Base-by-base conservation (phyloP, 2,797 vertebrate species). In the Sebastolobus alascanus region DNA sequence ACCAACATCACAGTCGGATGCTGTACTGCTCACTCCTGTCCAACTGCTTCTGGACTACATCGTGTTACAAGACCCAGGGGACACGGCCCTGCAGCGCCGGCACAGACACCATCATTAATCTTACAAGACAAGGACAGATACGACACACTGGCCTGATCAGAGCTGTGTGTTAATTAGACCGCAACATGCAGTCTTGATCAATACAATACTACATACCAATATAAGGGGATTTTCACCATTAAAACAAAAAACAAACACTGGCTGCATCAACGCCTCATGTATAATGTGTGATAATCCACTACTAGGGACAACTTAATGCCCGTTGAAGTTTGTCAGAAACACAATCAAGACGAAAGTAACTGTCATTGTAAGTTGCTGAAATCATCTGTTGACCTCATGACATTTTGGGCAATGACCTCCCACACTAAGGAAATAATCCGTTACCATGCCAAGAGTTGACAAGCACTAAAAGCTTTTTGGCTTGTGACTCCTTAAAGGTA, bases 11-110 rank as follows among this genome's bases (percentile, higher is more conserved):
- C 72, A 78, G 82, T 64, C 46, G 16, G 68, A 79, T 68, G 82
- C 79, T 88, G 70, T 38, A 84, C 69, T 84, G 80, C 79, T 90
- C 89, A 89, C 84, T 88, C 56, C 70, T 86, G 86, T 83, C 80
- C 72, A 70, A 90, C 80, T 68, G 83, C 88, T 72, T 80, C 81
- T 77, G 76, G 77, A 89, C 69, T 86, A 80, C 86, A 50, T 88
- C 27, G 18, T 79, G 84, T 80, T 73, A 85, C 60, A 75, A 43
- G 73, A 82, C 91, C 85, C 74, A 46, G 55, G 77, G 92, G 89
- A 88, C 46, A 54, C 0, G 40, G 78, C 69, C 83, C 74, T 14
- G 14, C 18, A 50, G 69, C 29, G 68, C 73, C 33, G 8, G 33
- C 78, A 63, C 59, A 80, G 71, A 81, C 72, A 68, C 58, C 37